Evolutionary conservation across 2,888 invertebrate genomes (phyloP), one percentile per base, ranked within the genome.

Genomic region (Apotomis betuletana): DNA sequence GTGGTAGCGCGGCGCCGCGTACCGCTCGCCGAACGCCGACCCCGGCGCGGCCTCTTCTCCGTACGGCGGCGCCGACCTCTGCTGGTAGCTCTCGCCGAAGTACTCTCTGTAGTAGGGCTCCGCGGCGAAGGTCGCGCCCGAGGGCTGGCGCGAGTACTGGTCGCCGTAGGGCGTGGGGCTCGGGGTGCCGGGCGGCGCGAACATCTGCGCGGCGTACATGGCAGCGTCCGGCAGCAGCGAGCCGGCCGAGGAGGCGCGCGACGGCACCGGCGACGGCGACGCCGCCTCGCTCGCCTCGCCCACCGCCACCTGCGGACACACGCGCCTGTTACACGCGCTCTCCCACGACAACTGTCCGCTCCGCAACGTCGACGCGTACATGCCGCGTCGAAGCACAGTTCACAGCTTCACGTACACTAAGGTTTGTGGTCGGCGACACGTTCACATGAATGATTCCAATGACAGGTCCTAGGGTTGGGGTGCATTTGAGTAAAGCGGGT

Each of bases 91-190:
- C 68, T 94, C 94, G 75, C 95, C 94, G 88, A 96, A 96, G 87
- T 96, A 96, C 90, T 97, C 97, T 88, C 97, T 95, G 90, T 96
- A 96, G 94, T 97, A 96, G 75, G 96, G 96, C 83, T 96, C 96
- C 79, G 95, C 92, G 77, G 96, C 93, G 86, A 96, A 96, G 75
- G 95, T 93, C 62, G 95, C 90, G n/a, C 65, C 67, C 41, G 71
- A 41, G 70, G 94, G 92, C 85, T 90, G 91, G 74, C 92, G 89
- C 73, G 92, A 83, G 81, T 93, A 91, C 86, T 91, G 93, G 76
- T 89, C 94, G 82, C 88, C 94, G 82, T 94, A 94, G 57, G 95
- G 95, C 77, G 94, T 95, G 58, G 95, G 95, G 77, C 95, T 95
- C 74, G 95, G 95, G 68, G 95, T 95, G 81, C 95, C 95, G 76